Evolutionary conservation across 2,888 invertebrate species (phyloP).

Genomic region (Clepsis dumicolana): DNA sequence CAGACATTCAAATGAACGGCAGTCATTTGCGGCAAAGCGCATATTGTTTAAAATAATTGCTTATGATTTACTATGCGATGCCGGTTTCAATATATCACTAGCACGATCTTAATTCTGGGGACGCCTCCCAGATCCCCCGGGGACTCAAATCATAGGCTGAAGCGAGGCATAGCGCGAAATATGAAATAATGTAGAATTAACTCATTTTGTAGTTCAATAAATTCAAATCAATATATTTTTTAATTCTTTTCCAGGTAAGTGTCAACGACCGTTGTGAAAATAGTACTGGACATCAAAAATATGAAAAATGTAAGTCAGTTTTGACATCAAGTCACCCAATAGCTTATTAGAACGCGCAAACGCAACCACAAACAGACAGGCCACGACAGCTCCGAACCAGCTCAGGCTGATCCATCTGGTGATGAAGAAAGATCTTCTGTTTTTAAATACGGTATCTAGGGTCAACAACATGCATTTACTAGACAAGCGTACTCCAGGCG

Average conservation of each 20-base stretch:
- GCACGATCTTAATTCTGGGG: conserved; percentile 71
- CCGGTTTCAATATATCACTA: conserved; percentile 71
- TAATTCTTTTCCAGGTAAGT: conserved; percentile 30
- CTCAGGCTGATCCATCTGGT: too few species aligned
- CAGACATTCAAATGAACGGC: conserved; percentile 46
- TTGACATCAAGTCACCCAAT: too few species aligned
- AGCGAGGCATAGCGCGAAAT: too few species aligned
- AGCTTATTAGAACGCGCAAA: too few species aligned
- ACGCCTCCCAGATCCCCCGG: conserved; percentile 53
- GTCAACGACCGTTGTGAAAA: neutral
- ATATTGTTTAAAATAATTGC: conserved; percentile 69
- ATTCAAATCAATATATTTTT: neutral
- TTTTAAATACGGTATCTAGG: too few species aligned
- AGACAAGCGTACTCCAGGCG: too few species aligned
- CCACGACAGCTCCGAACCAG: too few species aligned
- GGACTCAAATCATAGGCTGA: conserved; percentile 47
- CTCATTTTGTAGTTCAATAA: neutral
- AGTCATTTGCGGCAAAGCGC: conserved; percentile 59
- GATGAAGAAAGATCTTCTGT: too few species aligned
- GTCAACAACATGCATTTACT: too few species aligned
- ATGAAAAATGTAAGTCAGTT: neutral
- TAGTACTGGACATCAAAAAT: neutral
- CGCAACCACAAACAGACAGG: too few species aligned
- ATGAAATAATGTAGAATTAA: too few species aligned
- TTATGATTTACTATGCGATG: conserved; percentile 71